These are phyloP conservation scores for Chaetophractus vellerosus DNA, from an alignment of 2,797 vertebrate genomes.

Conservation along the genomic window DNA sequence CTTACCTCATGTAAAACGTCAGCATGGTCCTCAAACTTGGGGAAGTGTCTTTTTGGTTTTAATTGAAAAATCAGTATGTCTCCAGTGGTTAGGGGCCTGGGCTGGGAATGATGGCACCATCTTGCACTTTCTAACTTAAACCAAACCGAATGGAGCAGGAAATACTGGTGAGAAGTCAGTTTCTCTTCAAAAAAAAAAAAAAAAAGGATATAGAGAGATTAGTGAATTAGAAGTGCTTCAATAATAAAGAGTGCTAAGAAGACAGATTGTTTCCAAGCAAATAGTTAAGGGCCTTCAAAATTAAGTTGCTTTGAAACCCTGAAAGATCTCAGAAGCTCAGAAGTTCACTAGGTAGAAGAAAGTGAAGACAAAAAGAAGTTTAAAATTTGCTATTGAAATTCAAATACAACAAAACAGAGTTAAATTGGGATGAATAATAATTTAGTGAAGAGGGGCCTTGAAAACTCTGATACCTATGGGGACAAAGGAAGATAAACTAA, in stretches of 20 bases:
- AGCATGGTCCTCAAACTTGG: background rate
- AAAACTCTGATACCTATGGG: background rate
- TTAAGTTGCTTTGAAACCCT: slow-evolving; percentile 47
- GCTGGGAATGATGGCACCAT: background rate
- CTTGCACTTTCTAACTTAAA: slow-evolving; percentile 27
- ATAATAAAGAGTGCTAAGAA: slow-evolving; percentile 47
- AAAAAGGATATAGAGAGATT: background rate
- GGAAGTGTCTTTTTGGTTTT: slow-evolving; percentile 5
- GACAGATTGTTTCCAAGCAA: slow-evolving; percentile 56
- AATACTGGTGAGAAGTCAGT: background rate
- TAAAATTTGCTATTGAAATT: slow-evolving; percentile 57
- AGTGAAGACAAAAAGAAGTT: slow-evolving; percentile 1
- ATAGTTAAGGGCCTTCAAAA: slow-evolving; percentile 61
- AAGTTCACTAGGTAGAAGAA: background rate
- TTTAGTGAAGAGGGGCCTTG: background rate
- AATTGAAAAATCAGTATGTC: background rate
- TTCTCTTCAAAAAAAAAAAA: slow-evolving; percentile 30
- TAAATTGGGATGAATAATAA: slow-evolving; percentile 1
- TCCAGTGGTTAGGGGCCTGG: background rate
- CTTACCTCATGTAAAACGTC: background rate
- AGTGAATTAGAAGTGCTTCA: slow-evolving; percentile 19
- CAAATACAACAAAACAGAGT: slow-evolving; percentile 31
- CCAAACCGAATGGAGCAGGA: background rate
- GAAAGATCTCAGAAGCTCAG: background rate
- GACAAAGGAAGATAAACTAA: background rate